phyloP scores from a whole-genome alignment of 1,140 invertebrate genomes.

The Episyrphus balteatus region DNA sequence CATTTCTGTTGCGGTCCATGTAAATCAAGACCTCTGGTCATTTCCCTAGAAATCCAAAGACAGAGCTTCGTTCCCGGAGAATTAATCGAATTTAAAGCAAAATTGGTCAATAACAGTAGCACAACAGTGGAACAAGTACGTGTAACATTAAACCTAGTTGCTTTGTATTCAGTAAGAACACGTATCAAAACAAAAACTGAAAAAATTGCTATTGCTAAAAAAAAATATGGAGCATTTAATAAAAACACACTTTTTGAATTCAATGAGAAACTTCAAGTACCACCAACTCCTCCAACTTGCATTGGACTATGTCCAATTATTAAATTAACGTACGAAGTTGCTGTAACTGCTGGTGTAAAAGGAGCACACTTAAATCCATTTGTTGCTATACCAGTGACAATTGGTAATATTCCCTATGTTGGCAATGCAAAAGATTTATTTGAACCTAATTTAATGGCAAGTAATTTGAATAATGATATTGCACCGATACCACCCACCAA shows the following conservation, averaged over 20 bases:
- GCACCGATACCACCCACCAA: constrained; percentile 7
- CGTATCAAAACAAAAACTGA: constrained; percentile 8
- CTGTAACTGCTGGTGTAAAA: constrained; percentile 40
- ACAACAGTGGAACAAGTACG: constrained; percentile 16
- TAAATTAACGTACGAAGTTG: constrained; percentile 46
- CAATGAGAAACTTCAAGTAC: constrained; percentile 40
- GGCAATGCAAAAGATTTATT: too few species aligned
- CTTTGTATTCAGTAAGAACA: constrained; percentile 15
- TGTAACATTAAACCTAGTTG: constrained; percentile 15
- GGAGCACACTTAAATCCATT: constrained; percentile 39
- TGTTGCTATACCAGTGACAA: constrained; percentile 38
- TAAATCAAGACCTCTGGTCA: constrained; percentile 14
- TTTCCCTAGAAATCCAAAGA: constrained; percentile 17
- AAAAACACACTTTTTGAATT: constrained; percentile 20
- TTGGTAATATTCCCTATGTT: constrained; percentile 43
- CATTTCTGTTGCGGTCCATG: constrained; percentile 22
- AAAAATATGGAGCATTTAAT: constrained; percentile 17
- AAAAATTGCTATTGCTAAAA: constrained; percentile 12
- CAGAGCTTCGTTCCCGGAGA: constrained; percentile 26
- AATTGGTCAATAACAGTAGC: constrained; percentile 23
- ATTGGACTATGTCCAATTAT: constrained; percentile 59
- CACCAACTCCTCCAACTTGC: constrained; percentile 52
- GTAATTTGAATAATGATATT: neutral
- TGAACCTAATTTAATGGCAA: too few species aligned
- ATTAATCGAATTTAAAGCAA: constrained; percentile 11